phyloP scores from a whole-genome alignment of 2,113 vertebrate genomes.

The Speoplatyrhinus poulsoni region DNA sequence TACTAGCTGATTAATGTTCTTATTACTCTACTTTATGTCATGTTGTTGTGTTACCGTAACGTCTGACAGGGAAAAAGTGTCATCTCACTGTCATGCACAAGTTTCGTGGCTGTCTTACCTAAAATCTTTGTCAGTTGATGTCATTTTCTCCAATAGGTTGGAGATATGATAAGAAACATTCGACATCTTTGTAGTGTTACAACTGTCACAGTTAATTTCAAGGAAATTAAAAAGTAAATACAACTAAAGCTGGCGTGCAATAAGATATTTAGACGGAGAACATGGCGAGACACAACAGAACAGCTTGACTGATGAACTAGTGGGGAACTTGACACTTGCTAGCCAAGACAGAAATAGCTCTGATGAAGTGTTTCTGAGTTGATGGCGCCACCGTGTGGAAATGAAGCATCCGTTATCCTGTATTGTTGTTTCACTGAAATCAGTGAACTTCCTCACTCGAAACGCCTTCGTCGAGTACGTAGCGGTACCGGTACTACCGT shows the following conservation, averaged over 20 bases:
- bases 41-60: slow-evolving; percentile 5
- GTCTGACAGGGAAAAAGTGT: slow-evolving; percentile 35
- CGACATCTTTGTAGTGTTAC: slow-evolving; percentile 73
- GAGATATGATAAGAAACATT: slow-evolving; percentile 84
- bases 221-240: too few species aligned
- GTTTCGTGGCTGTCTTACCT: slow-evolving; percentile 72
- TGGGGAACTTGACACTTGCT: slow-evolving; percentile 71
- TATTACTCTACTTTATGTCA: slow-evolving; percentile 6
- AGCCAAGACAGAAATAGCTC: slow-evolving; percentile 68
- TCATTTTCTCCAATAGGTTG: slow-evolving; percentile 92
- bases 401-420: not conserved
- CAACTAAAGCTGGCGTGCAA: not conserved
- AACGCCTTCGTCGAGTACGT: too few species aligned
- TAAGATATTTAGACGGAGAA: slow-evolving; percentile 53
- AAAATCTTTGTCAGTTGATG: slow-evolving; percentile 91
- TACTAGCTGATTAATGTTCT: not conserved
- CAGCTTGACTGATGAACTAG: slow-evolving; percentile 40
- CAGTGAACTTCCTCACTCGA: too few species aligned
- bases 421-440: too few species aligned
- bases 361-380: not conserved
- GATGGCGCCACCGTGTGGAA: slow-evolving; percentile 43
- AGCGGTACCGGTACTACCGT: too few species aligned
- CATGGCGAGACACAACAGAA: slow-evolving; percentile 61
- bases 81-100: slow-evolving; percentile 37
- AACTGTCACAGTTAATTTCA: not conserved